A percentile compares a stretch with the other conserved stretches of the same genome.
Conservation (phyloP, 1,140 invertebrate genomes). For the Brachionus koreanus region DNA sequence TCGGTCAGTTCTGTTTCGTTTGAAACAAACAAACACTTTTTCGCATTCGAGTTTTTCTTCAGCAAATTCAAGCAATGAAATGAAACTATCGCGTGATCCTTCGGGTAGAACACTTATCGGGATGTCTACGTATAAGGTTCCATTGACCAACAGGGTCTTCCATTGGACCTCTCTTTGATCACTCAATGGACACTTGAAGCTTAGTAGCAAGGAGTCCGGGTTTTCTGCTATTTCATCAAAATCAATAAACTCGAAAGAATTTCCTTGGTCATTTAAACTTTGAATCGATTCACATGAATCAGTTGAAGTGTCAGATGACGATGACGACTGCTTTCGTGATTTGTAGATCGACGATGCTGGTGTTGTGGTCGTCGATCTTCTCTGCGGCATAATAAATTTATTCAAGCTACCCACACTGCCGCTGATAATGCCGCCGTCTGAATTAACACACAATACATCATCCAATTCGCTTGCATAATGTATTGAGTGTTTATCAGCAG, state of each 20-base stretch:
- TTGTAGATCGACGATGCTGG: conserved; percentile 27
- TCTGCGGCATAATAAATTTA: conserved; percentile 28
- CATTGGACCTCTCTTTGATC: conserved; percentile 70
- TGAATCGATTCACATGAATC: conserved; percentile 33
- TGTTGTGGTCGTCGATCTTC: not conserved
- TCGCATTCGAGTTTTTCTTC: conserved; percentile 82
- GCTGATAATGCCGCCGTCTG: conserved; percentile 77
- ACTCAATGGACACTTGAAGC: conserved; percentile 72
- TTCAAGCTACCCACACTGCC: conserved; percentile 48
- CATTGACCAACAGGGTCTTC: conserved; percentile 75
- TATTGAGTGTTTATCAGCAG: conserved; percentile 33
- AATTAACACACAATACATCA: conserved; percentile 54
- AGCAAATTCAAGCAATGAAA: conserved; percentile 86
- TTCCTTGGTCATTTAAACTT: conserved; percentile 29
- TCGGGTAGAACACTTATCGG: conserved; percentile 75
- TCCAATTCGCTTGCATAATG: not conserved
- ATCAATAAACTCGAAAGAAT: conserved; percentile 28
- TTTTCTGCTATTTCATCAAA: conserved; percentile 46
- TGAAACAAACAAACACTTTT: conserved; percentile 75
- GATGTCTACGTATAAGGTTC: conserved; percentile 77
- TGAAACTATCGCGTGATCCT: conserved; percentile 82
- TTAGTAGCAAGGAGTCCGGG: conserved; percentile 50
- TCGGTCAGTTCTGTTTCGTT: conserved; percentile 76
- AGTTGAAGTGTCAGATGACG: conserved; percentile 21
- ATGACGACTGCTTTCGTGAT: conserved; percentile 32